Evolutionary conservation across 2,888 invertebrate species (phyloP).

Genomic region (Parasteatoda lunata): DNA sequence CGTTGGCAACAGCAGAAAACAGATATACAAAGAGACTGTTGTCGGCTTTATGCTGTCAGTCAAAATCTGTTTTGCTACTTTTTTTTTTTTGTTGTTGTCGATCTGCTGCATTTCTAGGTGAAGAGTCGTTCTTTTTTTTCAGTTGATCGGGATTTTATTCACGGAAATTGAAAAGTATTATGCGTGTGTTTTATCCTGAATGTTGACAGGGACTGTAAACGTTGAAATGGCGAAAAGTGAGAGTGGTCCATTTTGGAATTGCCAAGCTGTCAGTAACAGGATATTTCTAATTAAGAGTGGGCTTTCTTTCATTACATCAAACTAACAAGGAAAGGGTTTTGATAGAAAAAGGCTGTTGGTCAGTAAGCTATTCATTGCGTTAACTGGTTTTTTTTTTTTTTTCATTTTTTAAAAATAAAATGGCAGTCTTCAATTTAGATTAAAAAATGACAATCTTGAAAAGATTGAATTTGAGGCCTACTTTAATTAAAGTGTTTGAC

Average conservation of each 20-base stretch:
- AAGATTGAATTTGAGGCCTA: no score
- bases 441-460: no score
- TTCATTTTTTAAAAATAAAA: no score
- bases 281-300: slow-evolving; percentile 38
- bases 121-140: background rate
- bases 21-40: background rate
- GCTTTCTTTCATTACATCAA: background rate
- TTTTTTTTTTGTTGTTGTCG: background rate
- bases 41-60: background rate
- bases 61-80: background rate
- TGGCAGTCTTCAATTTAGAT: no score
- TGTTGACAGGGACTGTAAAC: background rate
- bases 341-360: background rate
- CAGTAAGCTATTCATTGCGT: no score
- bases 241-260: background rate
- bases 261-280: slow-evolving; percentile 39
- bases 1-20: background rate
- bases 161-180: background rate
- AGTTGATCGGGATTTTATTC: background rate
- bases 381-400: no score
- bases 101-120: no score
- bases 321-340: background rate
- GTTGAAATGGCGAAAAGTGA: background rate
- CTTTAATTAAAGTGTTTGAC: no score
- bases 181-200: background rate